phyloP scores from a whole-genome alignment of 2,888 invertebrate species.

The Lithosia quadra region DNA sequence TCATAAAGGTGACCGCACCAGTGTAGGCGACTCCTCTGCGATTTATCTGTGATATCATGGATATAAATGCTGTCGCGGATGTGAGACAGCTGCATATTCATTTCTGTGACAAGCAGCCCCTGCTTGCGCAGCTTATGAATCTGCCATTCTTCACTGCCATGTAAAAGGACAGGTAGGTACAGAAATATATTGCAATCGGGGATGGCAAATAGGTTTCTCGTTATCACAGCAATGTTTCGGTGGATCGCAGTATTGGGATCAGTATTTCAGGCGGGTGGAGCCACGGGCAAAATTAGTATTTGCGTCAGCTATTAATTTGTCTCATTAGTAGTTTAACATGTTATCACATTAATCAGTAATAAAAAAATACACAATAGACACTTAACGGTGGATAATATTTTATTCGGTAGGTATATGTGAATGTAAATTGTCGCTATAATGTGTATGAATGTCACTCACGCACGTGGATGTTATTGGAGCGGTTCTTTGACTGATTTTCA shows the following conservation, averaged over 20 bases:
- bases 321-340: slow-evolving; percentile 4
- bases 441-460: background rate
- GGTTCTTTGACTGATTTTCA: background rate
- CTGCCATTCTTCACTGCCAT: background rate
- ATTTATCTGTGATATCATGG: no score
- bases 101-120: background rate
- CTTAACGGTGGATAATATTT: background rate
- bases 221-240: background rate
- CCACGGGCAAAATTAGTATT: background rate
- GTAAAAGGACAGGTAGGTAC: background rate
- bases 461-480: background rate
- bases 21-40: no score
- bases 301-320: background rate
- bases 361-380: background rate
- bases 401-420: background rate
- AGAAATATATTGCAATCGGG: no score
- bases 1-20: no score
- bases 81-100: no score
- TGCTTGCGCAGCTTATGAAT: background rate
- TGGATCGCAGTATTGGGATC: no score
- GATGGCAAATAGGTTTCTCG: no score
- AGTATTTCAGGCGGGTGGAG: background rate
- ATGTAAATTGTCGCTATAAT: background rate
- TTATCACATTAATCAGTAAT: slow-evolving; percentile 1
- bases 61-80: no score